A percentile compares a stretch with the other conserved stretches of the same genome.
Evolutionary conservation across 2,888 invertebrate species (phyloP).

Genomic region (Polymixis lichenea): DNA sequence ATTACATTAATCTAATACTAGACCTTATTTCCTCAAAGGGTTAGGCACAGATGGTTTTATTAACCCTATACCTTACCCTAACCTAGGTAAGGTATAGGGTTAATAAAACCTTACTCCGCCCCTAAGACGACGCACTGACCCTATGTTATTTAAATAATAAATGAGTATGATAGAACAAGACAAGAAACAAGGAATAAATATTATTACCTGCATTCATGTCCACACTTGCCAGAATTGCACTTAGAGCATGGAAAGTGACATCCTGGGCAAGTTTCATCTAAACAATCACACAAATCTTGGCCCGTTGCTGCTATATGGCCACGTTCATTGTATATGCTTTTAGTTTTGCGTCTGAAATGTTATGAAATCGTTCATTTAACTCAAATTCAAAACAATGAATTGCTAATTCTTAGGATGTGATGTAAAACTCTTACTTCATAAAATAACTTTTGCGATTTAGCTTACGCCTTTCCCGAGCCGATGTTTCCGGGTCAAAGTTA

Average conservation of each 20-base stretch:
- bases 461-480: conserved; percentile 94
- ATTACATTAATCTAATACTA: neutral
- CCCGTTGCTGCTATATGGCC: conserved; percentile 92
- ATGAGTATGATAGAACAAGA: neutral
- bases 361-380: neutral
- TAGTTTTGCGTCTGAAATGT: conserved; percentile 86
- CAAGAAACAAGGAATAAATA: neutral
- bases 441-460: conserved; percentile 92
- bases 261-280: conserved; percentile 94
- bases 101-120: too few relatives aligned
- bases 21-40: neutral
- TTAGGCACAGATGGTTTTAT: too few relatives aligned
- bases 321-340: conserved; percentile 93
- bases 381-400: neutral
- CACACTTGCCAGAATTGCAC: conserved; percentile 94
- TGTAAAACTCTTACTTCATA: conserved; percentile 75
- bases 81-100: too few relatives aligned
- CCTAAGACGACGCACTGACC: too few relatives aligned
- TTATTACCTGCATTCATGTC: conserved; percentile 93
- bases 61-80: too few relatives aligned
- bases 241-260: conserved; percentile 95
- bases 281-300: conserved; percentile 96
- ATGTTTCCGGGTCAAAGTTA: conserved; percentile 95
- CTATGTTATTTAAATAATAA: too few relatives aligned
- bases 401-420: neutral